A percentile compares a stretch with the other conserved stretches of the same genome.
These are phyloP conservation scores for Candidula unifasciata DNA, from an alignment of 2,888 invertebrate species.

Conservation along the genomic window DNA sequence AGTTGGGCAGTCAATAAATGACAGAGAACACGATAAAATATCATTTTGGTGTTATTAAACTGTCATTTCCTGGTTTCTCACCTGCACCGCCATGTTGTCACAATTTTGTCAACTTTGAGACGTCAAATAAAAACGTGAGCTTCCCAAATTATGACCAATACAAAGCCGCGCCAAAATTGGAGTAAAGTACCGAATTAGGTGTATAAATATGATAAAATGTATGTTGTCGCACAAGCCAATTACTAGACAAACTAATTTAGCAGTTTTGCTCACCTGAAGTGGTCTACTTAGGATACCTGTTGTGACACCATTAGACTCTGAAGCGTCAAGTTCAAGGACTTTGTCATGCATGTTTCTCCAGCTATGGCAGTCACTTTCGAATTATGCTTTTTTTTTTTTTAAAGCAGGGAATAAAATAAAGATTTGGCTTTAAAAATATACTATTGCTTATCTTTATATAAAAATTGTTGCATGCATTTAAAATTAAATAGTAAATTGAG, in stretches of 20 bases:
- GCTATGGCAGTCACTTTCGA: background rate
- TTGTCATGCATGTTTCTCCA: background rate
- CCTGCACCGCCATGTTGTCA: conserved; percentile 46
- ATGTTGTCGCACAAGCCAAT: no score
- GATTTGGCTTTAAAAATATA: no score
- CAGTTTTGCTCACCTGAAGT: conserved; percentile 20
- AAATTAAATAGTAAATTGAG: no score
- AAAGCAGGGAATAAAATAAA: no score
- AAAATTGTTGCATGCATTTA: no score
- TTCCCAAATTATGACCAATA: no score
- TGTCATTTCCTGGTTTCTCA: conserved; percentile 49
- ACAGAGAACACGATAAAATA: background rate
- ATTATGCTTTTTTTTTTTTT: no score
- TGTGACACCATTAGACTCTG: conserved; percentile 35
- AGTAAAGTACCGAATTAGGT: background rate
- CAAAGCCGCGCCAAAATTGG: background rate
- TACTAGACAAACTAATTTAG: no score
- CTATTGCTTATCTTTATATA: no score
- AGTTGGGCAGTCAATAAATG: no score
- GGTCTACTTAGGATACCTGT: conserved; percentile 40
- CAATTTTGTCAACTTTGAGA: conserved; percentile 23
- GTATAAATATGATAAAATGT: no score
- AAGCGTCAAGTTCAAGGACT: conserved; percentile 47
- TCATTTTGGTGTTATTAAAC: background rate
- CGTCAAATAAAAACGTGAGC: no score